These are phyloP conservation scores for Gallinago jamesoni DNA, from an alignment of 2,113 vertebrate genomes.

Conservation along the genomic window DNA sequence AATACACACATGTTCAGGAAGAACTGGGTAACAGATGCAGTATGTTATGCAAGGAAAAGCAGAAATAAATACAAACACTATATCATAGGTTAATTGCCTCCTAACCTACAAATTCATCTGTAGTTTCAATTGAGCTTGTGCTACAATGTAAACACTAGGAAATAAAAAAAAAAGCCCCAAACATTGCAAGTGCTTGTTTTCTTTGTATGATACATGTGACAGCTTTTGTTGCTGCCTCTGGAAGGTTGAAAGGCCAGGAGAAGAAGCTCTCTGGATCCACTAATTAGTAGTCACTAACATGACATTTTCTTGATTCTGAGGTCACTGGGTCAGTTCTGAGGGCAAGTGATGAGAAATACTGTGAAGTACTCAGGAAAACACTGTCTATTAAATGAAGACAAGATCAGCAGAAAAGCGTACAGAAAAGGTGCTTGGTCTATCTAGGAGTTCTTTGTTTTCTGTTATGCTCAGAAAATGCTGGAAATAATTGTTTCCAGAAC, in stretches of 20 bases:
- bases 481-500: slow-evolving; percentile 26
- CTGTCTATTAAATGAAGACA: not conserved
- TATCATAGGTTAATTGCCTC: slow-evolving; percentile 63
- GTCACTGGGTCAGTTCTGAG: slow-evolving; percentile 78
- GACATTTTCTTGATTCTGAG: slow-evolving; percentile 77
- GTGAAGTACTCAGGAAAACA: slow-evolving; percentile 59
- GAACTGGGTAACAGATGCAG: not conserved
- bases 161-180: not conserved
- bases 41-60: not conserved
- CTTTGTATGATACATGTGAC: slow-evolving; percentile 75
- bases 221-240: slow-evolving; percentile 62
- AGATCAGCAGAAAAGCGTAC: not conserved
- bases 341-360: slow-evolving; percentile 64
- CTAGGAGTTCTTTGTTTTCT: not conserved
- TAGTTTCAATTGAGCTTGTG: slow-evolving; percentile 46
- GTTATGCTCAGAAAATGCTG: not conserved
- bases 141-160: not conserved
- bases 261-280: slow-evolving; percentile 69
- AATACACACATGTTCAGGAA: not conserved
- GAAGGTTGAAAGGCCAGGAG: slow-evolving; percentile 77
- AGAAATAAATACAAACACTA: slow-evolving; percentile 22
- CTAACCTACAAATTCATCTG: slow-evolving; percentile 67
- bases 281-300: slow-evolving; percentile 87
- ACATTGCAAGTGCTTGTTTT: slow-evolving; percentile 68
- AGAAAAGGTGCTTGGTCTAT: not conserved